Base-by-base conservation (phyloP, 1,140 invertebrate genomes). In the Caerostris darwini region DNA sequence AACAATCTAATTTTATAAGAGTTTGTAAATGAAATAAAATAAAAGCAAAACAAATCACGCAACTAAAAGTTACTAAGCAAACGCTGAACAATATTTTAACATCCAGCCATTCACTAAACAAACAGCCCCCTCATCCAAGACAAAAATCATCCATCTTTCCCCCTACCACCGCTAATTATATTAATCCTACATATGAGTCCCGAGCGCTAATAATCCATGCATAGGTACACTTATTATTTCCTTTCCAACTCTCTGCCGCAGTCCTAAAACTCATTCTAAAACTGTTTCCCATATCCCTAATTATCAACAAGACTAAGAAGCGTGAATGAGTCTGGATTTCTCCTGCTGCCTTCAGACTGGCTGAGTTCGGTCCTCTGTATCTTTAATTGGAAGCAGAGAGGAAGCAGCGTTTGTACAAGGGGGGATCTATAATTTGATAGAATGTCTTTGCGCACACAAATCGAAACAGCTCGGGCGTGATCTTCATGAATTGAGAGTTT, bases 241-340 rank as follows among this genome's bases (percentile, higher is more conserved):
- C 19, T 50, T 12, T 14, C 3, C 34, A 34, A 3, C 34, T 34
- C 34, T 34, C 3, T 12, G 12, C 50, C 3, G 3, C 34, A 5
- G 34, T 64, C 61, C 17, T 17, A 1, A 4, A 77, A 77, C 7
- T 77, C 50, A 34, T 53, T 50, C 34, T 50, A 77, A 77, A 77
- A 77, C 71, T 77, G 19, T 50, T 77, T 5, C 34, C 4, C 34
- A 14, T 77, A 77, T 77, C 34, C 71, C 34, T 77, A 77, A 77
- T 50, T 77, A 77, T 53, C 50, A 77, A 50, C 19, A 77, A 77
- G 71, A 10, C 71, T 77, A 77, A 77, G 71, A 77, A 77, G 50
- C 71, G 50, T 50, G 53, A 77, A 53, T 5, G 61, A 17, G 61
- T 4, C 34, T 34, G 61, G 17, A 17, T 64, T 64, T 64, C 61